A percentile compares a stretch with the other conserved stretches of the same genome.
phyloP scores from a whole-genome alignment of 1,140 invertebrate species.

The Trypoxylus dichotomus region DNA sequence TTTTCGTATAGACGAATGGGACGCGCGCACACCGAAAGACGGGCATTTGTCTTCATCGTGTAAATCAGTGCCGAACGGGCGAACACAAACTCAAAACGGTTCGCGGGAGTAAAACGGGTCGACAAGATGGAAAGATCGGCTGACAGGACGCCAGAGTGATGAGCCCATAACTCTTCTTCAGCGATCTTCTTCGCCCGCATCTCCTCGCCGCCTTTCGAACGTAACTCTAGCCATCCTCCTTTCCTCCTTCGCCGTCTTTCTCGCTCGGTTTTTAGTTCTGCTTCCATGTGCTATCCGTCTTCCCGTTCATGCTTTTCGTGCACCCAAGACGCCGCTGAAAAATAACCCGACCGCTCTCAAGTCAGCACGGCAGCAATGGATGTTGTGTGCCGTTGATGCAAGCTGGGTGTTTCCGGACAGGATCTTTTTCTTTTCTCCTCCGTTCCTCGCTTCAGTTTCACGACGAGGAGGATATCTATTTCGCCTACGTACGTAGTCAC shows the following conservation, averaged over 20 bases:
- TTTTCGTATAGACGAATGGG: slow-evolving; percentile 24
- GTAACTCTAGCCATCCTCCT: background rate
- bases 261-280: background rate
- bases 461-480: background rate
- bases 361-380: background rate
- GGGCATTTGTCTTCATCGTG: slow-evolving; percentile 45
- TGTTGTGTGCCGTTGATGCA: background rate
- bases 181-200: background rate
- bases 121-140: slow-evolving; percentile 33
- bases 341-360: slow-evolving; percentile 46
- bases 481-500: background rate
- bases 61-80: slow-evolving; percentile 48
- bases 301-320: slow-evolving; percentile 37
- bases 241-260: background rate
- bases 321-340: slow-evolving; percentile 38
- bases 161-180: slow-evolving; percentile 47
- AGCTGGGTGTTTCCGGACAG: background rate
- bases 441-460: background rate
- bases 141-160: slow-evolving; percentile 48
- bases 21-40: slow-evolving; percentile 34
- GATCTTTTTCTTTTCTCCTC: background rate
- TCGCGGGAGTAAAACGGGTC: slow-evolving; percentile 32
- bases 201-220: background rate
- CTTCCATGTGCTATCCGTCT: slow-evolving; percentile 26
- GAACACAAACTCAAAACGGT: slow-evolving; percentile 46